A percentile compares a stretch with the other conserved stretches of the same genome.
Conservation (phyloP, 2,113 vertebrate species). For the Rhinolophus sinicus region DNA sequence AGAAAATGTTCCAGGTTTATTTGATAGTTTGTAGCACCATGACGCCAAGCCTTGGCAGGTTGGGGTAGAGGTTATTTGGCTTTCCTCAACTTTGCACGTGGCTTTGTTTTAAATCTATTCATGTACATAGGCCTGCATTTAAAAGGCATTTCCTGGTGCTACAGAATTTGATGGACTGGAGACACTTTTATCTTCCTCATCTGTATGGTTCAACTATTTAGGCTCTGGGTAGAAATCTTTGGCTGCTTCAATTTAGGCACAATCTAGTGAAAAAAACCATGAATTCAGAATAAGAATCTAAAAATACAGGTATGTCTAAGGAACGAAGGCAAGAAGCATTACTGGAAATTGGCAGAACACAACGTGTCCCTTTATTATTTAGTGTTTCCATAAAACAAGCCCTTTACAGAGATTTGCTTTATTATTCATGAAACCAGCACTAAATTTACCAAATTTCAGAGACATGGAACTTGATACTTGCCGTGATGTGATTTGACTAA, state of each 20-base stretch:
- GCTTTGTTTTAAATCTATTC: background rate
- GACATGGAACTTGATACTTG: background rate
- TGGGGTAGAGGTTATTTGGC: background rate
- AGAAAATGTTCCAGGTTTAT: background rate
- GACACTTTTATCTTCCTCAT: background rate
- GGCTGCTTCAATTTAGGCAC: background rate
- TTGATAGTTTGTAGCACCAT: background rate
- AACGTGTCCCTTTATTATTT: slow-evolving; percentile 22
- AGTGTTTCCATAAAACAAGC: slow-evolving; percentile 16
- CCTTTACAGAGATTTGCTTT: background rate
- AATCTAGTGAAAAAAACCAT: slow-evolving; percentile 6
- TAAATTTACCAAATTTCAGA: slow-evolving; percentile 41
- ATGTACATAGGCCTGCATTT: background rate
- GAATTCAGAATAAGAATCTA: slow-evolving; percentile 23
- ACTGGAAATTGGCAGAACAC: slow-evolving; percentile 12
- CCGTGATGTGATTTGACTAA: background rate
- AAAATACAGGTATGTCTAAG: slow-evolving; percentile 18
- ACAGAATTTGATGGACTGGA: background rate
- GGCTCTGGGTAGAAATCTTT: background rate
- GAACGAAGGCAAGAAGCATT: background rate
- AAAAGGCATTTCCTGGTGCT: background rate
- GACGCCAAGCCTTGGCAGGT: background rate
- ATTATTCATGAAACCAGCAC: slow-evolving; percentile 42
- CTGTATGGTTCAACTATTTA: background rate
- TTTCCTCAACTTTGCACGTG: background rate